Base-by-base conservation (phyloP, 2,888 invertebrate species). In the Scaptomyza flava region DNA sequence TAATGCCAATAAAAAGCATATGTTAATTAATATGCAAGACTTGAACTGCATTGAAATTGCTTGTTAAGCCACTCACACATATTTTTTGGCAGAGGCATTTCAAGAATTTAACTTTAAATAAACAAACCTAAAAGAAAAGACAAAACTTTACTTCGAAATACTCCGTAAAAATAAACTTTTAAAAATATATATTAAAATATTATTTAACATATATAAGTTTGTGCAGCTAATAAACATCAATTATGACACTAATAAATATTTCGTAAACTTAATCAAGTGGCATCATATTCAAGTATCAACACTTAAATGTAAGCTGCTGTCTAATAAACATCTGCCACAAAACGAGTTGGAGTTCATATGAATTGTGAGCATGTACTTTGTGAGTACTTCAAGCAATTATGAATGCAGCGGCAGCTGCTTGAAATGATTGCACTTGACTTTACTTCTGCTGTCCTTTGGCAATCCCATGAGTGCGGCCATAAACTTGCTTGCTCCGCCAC, bases 321-420 rank as follows among this genome's bases (percentile, higher is more conserved):
- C 9, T 41, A 8, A 36, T n/a, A n/a, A 42, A 52, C 71, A 85
- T 48, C 73, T 85, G 82, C 58, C 71, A 51, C 46, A 66, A n/a
- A n/a, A n/a, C n/a, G n/a, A n/a, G 72, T 46, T 45, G 17, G 5
- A 17, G 43, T 48, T 60, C 77, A 61, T 66, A 70, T 57, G 66
- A 67, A 63, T 73, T 62, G 59, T 47, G 65, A 60, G 59, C 62
- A 59, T 67, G 31, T 33, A n/a, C 17, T 48, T 68, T 57, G 48
- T 42, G 54, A 68, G 64, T 77, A 72, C 68, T 71, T 66, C 45
- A 68, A 48, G 67, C 60, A 81, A 81, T 71, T 81, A 66, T 65
- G 53, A 66, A 70, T 79, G 87, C 77, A 81, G 56, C 82, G 87
- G 82, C 59, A 79, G 53, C 82, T 84, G 82, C 68, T 87, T 79